These are phyloP conservation scores for Limnephilus auricula DNA, from an alignment of 2,888 invertebrate species.

Conservation along the genomic window DNA sequence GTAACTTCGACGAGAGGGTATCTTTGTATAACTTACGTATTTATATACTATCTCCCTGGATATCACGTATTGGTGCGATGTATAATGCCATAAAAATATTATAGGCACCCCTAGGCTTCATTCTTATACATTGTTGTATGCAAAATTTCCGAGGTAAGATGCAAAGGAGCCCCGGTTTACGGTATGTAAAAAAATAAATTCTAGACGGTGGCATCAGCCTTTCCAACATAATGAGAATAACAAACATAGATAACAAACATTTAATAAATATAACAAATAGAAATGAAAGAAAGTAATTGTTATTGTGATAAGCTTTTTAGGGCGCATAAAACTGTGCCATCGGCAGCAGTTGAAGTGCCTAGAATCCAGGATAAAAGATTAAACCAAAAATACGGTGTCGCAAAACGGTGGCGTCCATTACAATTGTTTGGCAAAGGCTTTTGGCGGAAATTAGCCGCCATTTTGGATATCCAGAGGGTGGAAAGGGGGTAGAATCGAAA, in stretches of 20 bases:
- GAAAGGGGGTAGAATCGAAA: conserved; percentile 22
- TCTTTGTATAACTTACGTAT: too few species aligned
- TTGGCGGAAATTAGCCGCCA: conserved; percentile 45
- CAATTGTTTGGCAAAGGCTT: conserved; percentile 46
- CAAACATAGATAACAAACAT: not conserved
- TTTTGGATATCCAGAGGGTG: conserved; percentile 8
- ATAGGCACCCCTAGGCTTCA: too few species aligned
- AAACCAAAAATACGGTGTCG: conserved; percentile 42
- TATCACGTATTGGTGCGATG: too few species aligned
- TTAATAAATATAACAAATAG: not conserved
- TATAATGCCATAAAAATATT: too few species aligned
- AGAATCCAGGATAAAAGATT: conserved; percentile 26
- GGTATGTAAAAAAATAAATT: too few species aligned
- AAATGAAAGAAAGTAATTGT: not conserved
- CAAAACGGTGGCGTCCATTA: conserved; percentile 44
- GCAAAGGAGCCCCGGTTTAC: too few species aligned
- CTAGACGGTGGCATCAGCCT: too few species aligned
- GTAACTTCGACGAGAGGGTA: too few species aligned
- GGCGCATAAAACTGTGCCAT: not conserved
- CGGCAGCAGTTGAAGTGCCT: not conserved
- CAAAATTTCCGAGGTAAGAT: too few species aligned
- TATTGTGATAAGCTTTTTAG: not conserved
- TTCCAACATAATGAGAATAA: too few species aligned
- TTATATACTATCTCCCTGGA: too few species aligned
- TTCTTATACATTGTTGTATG: too few species aligned